Evolutionary conservation across 2,888 invertebrate species (phyloP).

Genomic region (Zootermopsis nevadensis): DNA sequence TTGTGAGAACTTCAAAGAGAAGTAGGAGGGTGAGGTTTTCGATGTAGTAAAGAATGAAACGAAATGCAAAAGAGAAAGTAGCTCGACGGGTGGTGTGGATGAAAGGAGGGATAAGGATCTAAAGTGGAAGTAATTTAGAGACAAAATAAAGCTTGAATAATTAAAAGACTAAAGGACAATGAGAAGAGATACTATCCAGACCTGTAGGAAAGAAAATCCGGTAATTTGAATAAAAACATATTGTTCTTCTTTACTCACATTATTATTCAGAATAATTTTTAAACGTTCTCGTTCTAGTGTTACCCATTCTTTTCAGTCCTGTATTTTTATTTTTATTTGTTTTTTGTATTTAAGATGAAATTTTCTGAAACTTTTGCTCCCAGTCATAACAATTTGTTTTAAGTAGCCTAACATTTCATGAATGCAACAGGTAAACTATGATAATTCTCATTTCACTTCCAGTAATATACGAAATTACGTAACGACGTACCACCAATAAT

Average conservation of each 20-base stretch:
- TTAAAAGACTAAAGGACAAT: not conserved
- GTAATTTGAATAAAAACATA: not conserved
- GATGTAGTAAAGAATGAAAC: not conserved
- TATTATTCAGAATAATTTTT: not conserved
- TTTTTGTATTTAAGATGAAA: no score
- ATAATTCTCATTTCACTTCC: no score
- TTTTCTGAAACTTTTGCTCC: no score
- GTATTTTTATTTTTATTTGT: no score
- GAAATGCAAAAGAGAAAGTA: not conserved
- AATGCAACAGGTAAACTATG: no score
- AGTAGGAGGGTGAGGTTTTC: not conserved
- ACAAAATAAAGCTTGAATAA: conserved; percentile 11
- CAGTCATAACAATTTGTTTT: no score
- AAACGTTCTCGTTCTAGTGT: not conserved
- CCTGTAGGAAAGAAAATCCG: not conserved
- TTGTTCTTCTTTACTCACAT: not conserved
- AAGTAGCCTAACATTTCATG: no score
- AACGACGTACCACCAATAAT: no score
- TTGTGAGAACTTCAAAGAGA: not conserved
- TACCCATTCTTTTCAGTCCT: not conserved
- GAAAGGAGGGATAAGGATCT: not conserved
- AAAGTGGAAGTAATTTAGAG: not conserved
- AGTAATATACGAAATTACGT: no score
- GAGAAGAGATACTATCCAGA: not conserved
- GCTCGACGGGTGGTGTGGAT: not conserved